phyloP scores from a whole-genome alignment of 1,140 invertebrate genomes.

The Brachionus manjavacas region DNA sequence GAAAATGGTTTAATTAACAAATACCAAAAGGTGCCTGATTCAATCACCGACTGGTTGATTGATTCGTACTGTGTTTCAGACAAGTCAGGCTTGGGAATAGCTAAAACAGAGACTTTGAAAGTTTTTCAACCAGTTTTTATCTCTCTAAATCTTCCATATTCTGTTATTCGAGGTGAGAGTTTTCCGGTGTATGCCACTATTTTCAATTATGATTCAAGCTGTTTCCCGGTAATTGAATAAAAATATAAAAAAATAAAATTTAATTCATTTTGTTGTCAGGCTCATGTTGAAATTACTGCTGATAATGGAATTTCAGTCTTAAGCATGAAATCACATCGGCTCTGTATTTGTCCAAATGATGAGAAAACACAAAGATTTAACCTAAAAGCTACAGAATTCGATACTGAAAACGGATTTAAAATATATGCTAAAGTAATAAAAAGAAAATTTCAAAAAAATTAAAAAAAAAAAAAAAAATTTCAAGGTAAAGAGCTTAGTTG shows the following conservation, averaged over 20 bases:
- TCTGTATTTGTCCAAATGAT: conserved; percentile 9
- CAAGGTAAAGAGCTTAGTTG: background rate
- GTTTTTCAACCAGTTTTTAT: conserved; percentile 84
- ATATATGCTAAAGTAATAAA: conserved; percentile 11
- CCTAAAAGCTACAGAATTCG: background rate
- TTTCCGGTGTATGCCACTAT: conserved; percentile 82
- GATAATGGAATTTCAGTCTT: background rate
- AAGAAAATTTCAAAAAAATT: background rate
- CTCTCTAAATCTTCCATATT: conserved; percentile 77
- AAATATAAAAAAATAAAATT: background rate
- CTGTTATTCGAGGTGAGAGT: conserved; percentile 81
- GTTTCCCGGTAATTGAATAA: conserved; percentile 57
- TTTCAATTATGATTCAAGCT: conserved; percentile 79
- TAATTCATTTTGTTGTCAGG: background rate
- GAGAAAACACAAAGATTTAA: background rate
- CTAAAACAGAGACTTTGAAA: conserved; percentile 64
- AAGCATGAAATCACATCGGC: background rate
- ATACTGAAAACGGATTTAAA: conserved; percentile 15
- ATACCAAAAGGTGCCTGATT: conserved; percentile 69
- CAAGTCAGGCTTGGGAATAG: conserved; percentile 75
- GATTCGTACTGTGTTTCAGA: conserved; percentile 85
- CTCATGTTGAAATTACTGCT: background rate
- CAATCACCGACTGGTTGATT: conserved; percentile 87
- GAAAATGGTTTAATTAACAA: conserved; percentile 60
- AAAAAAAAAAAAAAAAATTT: background rate